Conservation (phyloP, 2,888 invertebrate species). For the Zaprionus lineosus region DNA sequence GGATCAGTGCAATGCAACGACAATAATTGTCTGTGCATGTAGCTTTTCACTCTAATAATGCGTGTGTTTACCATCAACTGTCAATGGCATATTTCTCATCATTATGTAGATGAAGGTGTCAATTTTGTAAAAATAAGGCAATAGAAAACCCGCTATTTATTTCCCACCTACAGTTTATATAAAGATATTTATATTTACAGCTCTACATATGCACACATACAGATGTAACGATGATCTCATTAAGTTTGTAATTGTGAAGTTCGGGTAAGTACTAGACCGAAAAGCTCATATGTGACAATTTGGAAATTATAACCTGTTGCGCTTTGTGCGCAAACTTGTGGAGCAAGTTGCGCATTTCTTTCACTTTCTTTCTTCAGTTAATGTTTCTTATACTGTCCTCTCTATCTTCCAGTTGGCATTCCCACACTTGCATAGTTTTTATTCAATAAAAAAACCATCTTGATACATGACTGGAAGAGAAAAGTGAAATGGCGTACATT, state of each 20-base stretch:
- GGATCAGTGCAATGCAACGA: no score
- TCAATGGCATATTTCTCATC: slow-evolving; percentile 70
- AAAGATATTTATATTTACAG: background rate
- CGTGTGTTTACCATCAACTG: slow-evolving; percentile 41
- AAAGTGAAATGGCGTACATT: slow-evolving; percentile 62
- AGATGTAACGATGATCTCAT: slow-evolving; percentile 1
- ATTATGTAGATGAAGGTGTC: slow-evolving; percentile 46
- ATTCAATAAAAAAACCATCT: slow-evolving; percentile 69
- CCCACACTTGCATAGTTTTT: slow-evolving; percentile 34
- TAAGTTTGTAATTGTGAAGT: slow-evolving; percentile 49
- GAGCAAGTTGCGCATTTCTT: slow-evolving; percentile 53
- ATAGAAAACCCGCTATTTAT: slow-evolving; percentile 37
- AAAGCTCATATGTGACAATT: slow-evolving; percentile 56
- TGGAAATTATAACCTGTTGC: slow-evolving; percentile 46
- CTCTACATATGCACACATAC: slow-evolving; percentile 4
- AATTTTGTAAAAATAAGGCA: slow-evolving; percentile 43
- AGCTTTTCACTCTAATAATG: slow-evolving; percentile 43
- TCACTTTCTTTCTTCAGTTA: slow-evolving; percentile 57
- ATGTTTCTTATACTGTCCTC: slow-evolving; percentile 26
- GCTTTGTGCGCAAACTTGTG: slow-evolving; percentile 43
- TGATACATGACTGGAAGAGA: slow-evolving; percentile 40
- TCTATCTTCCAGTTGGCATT: slow-evolving; percentile 25
- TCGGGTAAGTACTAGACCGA: slow-evolving; percentile 29
- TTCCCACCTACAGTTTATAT: slow-evolving; percentile 17
- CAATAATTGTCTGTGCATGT: slow-evolving; percentile 51